Percentiles rank a stretch among this genome's conserved stretches.
These are phyloP conservation scores for Crossaster papposus DNA, from an alignment of 53 echinoderm and acorn worm species.

Conservation along the genomic window DNA sequence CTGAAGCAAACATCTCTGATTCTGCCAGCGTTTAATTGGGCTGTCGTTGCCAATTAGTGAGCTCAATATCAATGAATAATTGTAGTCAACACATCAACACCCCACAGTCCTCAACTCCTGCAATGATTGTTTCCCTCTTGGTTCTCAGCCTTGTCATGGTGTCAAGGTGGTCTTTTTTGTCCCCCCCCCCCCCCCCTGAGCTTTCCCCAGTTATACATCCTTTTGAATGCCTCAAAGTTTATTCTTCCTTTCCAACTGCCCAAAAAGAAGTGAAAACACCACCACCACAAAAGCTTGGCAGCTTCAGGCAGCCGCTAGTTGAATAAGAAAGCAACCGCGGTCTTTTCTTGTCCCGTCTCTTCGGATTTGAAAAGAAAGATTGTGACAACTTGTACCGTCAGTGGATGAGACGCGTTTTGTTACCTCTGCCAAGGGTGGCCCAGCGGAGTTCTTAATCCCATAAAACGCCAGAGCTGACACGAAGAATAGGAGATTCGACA, in stretches of 20 bases:
- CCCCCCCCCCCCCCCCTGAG: too few relatives aligned
- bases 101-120: constrained; percentile 18
- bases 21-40: not conserved
- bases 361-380: constrained; percentile 45
- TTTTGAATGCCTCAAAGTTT: constrained; percentile 20
- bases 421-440: constrained; percentile 14
- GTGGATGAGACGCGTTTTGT: constrained; percentile 52
- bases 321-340: constrained; percentile 8
- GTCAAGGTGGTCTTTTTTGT: constrained; percentile 45
- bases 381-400: constrained; percentile 40
- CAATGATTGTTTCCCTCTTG: constrained; percentile 36
- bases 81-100: not conserved
- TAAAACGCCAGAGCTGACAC: constrained; percentile 48
- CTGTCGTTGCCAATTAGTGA: not conserved
- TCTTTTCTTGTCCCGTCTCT: not conserved
- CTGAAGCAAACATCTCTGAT: not conserved
- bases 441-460: constrained; percentile 49
- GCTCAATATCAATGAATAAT: constrained; percentile 30
- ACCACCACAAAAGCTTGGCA: constrained; percentile 45
- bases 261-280: constrained; percentile 17
- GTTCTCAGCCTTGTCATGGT: constrained; percentile 21
- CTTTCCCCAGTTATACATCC: constrained; percentile 27
- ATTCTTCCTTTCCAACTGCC: not conserved
- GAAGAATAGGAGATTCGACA: constrained; percentile 43
- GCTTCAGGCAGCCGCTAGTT: constrained; percentile 46